phyloP scores from a whole-genome alignment of 2,888 invertebrate genomes.

The Tupiocoris notatus region DNA sequence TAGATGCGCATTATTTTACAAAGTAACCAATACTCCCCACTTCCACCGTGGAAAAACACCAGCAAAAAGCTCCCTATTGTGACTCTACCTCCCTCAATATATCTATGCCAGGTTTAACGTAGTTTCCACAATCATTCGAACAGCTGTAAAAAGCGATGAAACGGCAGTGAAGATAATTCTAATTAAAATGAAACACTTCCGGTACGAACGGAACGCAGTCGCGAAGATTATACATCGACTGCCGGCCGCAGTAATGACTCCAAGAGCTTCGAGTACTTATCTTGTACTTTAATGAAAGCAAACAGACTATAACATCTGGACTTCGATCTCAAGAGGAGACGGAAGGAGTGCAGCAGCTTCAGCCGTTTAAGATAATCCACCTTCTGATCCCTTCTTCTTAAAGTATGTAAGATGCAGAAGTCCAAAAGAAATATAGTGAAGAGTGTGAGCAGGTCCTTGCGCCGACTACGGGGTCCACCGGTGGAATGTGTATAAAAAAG shows the following conservation, averaged over 20 bases:
- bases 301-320: conserved; percentile 39
- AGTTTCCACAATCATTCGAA: no score
- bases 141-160: background rate
- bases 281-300: conserved; percentile 40
- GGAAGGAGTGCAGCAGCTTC: conserved; percentile 7
- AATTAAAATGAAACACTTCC: background rate
- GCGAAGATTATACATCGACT: background rate
- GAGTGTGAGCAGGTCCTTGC: background rate
- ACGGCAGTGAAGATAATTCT: background rate
- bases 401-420: conserved; percentile 40
- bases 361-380: conserved; percentile 43
- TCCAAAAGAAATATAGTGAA: conserved; percentile 24
- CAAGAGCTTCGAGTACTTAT: conserved; percentile 28
- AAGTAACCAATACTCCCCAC: no score
- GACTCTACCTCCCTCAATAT: no score
- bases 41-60: no score
- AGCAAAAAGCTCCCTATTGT: no score
- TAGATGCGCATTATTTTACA: no score
- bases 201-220: background rate
- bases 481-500: conserved; percentile 44
- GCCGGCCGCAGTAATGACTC: background rate
- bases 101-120: no score
- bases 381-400: conserved; percentile 9
- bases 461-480: conserved; percentile 16
- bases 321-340: background rate